Base-by-base conservation (phyloP, 2,113 vertebrate species). In the Orcinus orca region DNA sequence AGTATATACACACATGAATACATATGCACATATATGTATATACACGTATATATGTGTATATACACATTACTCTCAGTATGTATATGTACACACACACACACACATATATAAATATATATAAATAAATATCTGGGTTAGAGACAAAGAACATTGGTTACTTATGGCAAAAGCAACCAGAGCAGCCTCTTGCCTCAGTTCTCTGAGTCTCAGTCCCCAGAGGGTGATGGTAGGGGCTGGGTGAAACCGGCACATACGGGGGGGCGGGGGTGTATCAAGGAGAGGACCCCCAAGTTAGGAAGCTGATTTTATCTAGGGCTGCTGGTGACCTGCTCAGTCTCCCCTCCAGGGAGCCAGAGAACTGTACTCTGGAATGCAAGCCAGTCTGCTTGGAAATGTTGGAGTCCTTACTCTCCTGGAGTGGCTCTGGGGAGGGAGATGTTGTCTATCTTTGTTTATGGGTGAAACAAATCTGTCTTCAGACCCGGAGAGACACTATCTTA, bases 391-490 rank as follows among this genome's bases (percentile, higher is more conserved):
- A 87, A 81, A 79, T 10, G 41, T 25, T 21, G 23, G 29, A 63
- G 62, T 58, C 25, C 21, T 44, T 17, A 18, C n/a, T 38, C 12
- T 68, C n/a, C 7, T 36, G 26, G 74, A 71, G 9, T 31, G 41
- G 50, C 47, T 44, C 50, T 10, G 10, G 12, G 36, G 67, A 88
- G 58, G 9, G 36, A 74, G 12, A 53, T 4, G 2, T 68, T 70
- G 26, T 89, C 31, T 55, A 6, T 77, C 25, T 85, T 76, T 84
- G 41, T 81, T 74, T 62, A 50, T 20, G 73, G 33, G 18, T 33
- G 67, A 94, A 94, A 85, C 55, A 88, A 38, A 67, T 41, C 44
- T 93, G 53, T 5, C 71, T 93, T 96, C 65, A 67, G 36, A 77
- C 10, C 26, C 15, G 33, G 26, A 88, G 14, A 95, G 25, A 70